A percentile compares a stretch with the other conserved stretches of the same genome.
Conservation (phyloP, 2,888 invertebrate species). For the Ophion ventricosus region DNA sequence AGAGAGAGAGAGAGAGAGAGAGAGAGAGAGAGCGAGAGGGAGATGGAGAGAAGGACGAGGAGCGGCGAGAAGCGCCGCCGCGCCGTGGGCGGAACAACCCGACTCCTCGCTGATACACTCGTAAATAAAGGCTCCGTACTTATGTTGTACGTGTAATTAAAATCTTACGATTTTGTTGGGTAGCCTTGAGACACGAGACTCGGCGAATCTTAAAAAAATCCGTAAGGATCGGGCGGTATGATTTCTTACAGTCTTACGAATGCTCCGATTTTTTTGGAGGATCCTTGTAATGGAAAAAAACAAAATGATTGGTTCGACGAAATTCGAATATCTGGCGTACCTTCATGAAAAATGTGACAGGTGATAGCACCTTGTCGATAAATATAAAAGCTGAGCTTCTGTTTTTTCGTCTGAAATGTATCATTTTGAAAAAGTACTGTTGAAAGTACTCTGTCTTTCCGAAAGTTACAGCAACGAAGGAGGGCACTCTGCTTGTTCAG, state of each 20-base stretch:
- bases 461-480: no score
- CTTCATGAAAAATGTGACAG: no score
- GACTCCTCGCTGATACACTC: neutral
- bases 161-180: neutral
- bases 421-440: no score
- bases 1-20: neutral
- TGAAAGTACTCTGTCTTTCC: no score
- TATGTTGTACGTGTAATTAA: neutral
- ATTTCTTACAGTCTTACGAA: neutral
- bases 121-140: neutral
- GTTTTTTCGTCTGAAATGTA: no score
- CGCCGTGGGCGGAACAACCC: neutral
- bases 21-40: neutral
- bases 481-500: no score
- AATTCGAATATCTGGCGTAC: no score
- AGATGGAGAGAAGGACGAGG: neutral
- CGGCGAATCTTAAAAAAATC: neutral
- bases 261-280: neutral
- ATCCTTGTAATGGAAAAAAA: no score
- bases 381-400: no score
- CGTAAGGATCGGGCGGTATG: neutral
- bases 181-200: neutral
- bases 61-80: neutral
- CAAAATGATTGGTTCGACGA: no score
- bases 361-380: no score